Evolutionary conservation across 2,888 invertebrate species (phyloP), one percentile per base, ranked within the genome.

Genomic region (Eledona agricola): DNA sequence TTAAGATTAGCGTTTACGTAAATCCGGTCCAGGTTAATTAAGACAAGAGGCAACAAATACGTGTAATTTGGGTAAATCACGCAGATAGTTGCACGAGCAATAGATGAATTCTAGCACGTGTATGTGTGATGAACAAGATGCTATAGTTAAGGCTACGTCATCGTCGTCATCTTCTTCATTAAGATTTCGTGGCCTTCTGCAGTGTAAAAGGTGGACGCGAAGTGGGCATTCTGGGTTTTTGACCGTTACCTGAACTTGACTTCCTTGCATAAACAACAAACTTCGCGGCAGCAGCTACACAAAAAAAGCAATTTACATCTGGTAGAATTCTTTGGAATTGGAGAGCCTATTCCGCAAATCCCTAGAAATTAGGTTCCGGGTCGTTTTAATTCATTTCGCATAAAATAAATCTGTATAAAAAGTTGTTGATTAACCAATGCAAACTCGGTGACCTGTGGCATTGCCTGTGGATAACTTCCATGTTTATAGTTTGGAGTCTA

Each of bases 231-330:
- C n/a, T 31, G 12, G 51, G 51, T 43, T 29, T 51, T 51, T 35
- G 51, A 51, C 51, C 51, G 51, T 43, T 51, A 51, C 15, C 20
- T 51, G 51, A 43, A 51, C 51, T 43, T 51, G 43, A n/a, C 6
- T 22, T 10, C 11, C 16, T 7, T 17, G 29, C 19, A 42, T 42
- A 38, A 38, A 38, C 38, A 38, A 38, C 38, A 25, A 38, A 38
- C 15, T 28, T 26, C 11, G 19, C 12, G n/a, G n/a, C n/a, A n/a
- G n/a, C n/a, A n/a, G n/a, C 4, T 3, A 12, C 12, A 29, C 28
- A 42, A 42, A 42, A 28, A n/a, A 1, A 15, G 15, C 9, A 32
- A 32, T 26, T 10, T 10, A 26, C 26, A 26, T 26, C 10, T n/a
- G 4, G 4, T 10, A 4, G 11, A 26, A 26, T 26, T 26, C 26